Conservation (phyloP, 2,888 invertebrate genomes). For the Pseudeuparius sepicola region DNA sequence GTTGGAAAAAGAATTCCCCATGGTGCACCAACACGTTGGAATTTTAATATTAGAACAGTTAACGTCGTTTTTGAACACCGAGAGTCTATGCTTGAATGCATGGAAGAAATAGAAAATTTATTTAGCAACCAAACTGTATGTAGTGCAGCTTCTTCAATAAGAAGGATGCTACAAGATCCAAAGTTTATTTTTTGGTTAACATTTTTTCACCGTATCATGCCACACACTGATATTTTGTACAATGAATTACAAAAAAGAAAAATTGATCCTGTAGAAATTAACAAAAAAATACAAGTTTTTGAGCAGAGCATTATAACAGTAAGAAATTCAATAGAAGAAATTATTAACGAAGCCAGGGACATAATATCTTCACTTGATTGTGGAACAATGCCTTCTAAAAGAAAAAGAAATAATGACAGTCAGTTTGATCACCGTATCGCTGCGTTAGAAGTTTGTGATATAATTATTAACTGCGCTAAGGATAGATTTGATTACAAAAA, state of each 20-base stretch:
- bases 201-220: constrained; percentile 25
- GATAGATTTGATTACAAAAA: constrained; percentile 24
- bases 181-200: constrained; percentile 26
- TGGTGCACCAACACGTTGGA: constrained; percentile 8
- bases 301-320: too few relatives aligned
- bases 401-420: too few relatives aligned
- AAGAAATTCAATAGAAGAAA: too few relatives aligned
- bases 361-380: too few relatives aligned
- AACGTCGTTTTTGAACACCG: constrained; percentile 19
- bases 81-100: constrained; percentile 23
- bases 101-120: constrained; percentile 16
- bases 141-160: constrained; percentile 17
- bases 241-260: constrained; percentile 21
- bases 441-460: constrained; percentile 21
- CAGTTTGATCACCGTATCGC: neutral
- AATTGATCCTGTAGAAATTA: constrained; percentile 18
- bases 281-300: too few relatives aligned
- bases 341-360: too few relatives aligned
- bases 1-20: constrained; percentile 16
- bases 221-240: constrained; percentile 23
- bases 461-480: constrained; percentile 21
- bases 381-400: too few relatives aligned
- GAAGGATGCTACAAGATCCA: constrained; percentile 16
- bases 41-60: constrained; percentile 14
- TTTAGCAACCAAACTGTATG: constrained; percentile 17